Conservation (phyloP, 2,888 invertebrate genomes). For the Noctua comes region DNA sequence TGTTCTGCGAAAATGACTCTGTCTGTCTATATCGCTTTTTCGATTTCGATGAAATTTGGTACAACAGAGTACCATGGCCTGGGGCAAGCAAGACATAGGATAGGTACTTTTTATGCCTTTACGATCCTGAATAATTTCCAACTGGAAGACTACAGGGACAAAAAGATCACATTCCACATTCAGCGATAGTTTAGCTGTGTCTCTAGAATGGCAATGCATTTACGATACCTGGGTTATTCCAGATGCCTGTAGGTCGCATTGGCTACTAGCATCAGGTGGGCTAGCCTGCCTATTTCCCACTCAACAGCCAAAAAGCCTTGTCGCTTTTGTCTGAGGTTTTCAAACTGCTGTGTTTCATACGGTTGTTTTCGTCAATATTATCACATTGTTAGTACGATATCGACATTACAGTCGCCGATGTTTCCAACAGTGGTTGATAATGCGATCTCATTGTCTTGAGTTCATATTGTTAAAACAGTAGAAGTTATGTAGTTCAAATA, state of each 20-base stretch:
- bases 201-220: not conserved
- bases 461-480: conserved; percentile 6
- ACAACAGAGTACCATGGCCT: not conserved
- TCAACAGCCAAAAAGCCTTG: not conserved
- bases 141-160: not conserved
- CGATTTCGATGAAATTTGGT: not conserved
- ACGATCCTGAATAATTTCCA: not conserved
- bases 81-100: not conserved
- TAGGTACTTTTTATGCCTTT: not conserved
- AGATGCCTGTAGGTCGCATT: not conserved
- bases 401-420: not conserved
- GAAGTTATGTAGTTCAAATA: not conserved
- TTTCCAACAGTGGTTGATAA: not conserved
- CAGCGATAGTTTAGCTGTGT: not conserved
- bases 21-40: not conserved
- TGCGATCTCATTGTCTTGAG: not conserved
- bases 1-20: not conserved
- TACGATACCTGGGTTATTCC: not conserved
- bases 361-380: not conserved
- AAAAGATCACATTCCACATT: not conserved
- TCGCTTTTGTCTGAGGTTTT: not conserved
- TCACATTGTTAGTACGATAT: not conserved
- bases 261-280: not conserved
- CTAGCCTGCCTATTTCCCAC: not conserved
- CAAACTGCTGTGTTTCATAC: not conserved